Percentiles rank a stretch among this genome's conserved stretches.
phyloP scores from a whole-genome alignment of 2,113 vertebrate species.

The Lophius piscatorius region DNA sequence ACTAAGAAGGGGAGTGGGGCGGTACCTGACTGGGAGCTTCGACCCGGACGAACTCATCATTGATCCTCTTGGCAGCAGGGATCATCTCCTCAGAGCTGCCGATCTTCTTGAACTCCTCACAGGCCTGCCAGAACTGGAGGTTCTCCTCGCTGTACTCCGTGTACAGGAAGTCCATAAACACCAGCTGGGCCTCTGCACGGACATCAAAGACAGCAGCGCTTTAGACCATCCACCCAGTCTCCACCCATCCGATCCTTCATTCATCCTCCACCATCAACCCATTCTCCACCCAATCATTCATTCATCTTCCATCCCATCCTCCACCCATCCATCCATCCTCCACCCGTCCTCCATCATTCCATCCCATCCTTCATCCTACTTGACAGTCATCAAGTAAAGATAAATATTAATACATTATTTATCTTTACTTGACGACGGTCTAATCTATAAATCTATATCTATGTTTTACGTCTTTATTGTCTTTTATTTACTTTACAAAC shows the following conservation, averaged over 20 bases:
- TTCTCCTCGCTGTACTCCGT: conserved; percentile 91
- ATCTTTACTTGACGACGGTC: too few relatives aligned
- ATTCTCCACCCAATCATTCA: too few relatives aligned
- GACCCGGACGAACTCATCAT: conserved; percentile 83
- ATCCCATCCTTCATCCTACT: too few relatives aligned
- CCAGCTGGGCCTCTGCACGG: conserved; percentile 81
- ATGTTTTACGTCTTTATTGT: too few relatives aligned
- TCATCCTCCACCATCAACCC: background rate
- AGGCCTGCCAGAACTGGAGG: conserved; percentile 88
- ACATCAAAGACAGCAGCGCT: background rate
- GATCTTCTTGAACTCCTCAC: conserved; percentile 86
- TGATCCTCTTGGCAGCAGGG: conserved; percentile 82
- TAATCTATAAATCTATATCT: too few relatives aligned
- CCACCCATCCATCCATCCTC: too few relatives aligned
- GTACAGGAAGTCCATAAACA: conserved; percentile 86
- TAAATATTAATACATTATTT: too few relatives aligned
- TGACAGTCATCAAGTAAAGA: too few relatives aligned
- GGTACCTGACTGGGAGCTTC: conserved; percentile 87
- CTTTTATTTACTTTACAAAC: too few relatives aligned
- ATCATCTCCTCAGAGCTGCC: conserved; percentile 71
- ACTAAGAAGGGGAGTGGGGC: too few relatives aligned
- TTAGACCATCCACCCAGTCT: background rate
- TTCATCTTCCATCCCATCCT: too few relatives aligned
- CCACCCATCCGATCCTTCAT: background rate
- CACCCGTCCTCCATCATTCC: too few relatives aligned